phyloP scores from a whole-genome alignment of 2,797 vertebrate genomes.

The Notolabrus celidotus region DNA sequence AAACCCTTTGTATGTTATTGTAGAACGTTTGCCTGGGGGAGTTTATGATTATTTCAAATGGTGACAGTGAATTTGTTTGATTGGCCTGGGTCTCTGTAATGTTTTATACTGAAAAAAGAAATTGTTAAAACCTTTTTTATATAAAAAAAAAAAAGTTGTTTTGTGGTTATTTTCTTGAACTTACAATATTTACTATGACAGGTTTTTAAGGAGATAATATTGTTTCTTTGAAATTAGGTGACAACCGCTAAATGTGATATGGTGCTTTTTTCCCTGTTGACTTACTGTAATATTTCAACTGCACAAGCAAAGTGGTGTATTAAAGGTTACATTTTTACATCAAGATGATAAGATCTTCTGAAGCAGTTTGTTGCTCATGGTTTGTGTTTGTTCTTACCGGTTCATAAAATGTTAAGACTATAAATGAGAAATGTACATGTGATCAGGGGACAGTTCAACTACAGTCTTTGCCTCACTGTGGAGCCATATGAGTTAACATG shows the following conservation, averaged over 20 bases:
- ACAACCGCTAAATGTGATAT: conserved; percentile 57
- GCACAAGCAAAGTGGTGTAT: conserved; percentile 62
- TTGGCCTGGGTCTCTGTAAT: conserved; percentile 89
- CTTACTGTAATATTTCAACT: conserved; percentile 70
- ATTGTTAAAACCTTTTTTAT: conserved; percentile 96
- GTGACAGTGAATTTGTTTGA: conserved; percentile 89
- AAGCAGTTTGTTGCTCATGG: conserved; percentile 47
- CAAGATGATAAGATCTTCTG: conserved; percentile 44
- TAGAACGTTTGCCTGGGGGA: conserved; percentile 85
- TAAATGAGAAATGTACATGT: conserved; percentile 11
- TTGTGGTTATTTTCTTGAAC: conserved; percentile 81
- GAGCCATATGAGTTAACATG: no score
- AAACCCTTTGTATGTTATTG: conserved; percentile 88
- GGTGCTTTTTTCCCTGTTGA: conserved; percentile 63
- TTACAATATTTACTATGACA: conserved; percentile 70
- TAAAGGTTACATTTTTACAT: conserved; percentile 56
- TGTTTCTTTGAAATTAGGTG: conserved; percentile 48
- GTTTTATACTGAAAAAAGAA: conserved; percentile 97
- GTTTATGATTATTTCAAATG: conserved; percentile 82
- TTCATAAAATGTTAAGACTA: conserved; percentile 30
- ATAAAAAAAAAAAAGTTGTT: conserved; percentile 81
- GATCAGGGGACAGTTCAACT: conserved; percentile 10
- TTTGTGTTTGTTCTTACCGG: conserved; percentile 50
- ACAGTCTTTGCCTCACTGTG: conserved; percentile 23
- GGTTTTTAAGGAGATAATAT: conserved; percentile 52